Conservation (phyloP, 1,140 invertebrate genomes). For the Berghia stephanieae region DNA sequence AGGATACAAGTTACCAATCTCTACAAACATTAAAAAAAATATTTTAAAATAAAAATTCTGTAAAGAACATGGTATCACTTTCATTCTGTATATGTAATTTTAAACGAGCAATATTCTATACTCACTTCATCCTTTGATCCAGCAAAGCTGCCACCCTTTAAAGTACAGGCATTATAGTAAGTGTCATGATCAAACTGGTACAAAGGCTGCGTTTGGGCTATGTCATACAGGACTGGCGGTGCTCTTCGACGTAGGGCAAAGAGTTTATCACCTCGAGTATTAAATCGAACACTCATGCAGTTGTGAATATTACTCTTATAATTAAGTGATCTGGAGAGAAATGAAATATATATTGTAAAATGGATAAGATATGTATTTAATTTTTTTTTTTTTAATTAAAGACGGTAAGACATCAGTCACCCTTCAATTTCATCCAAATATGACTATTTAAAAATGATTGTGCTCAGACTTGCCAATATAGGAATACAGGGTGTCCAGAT, state of each 20-base stretch:
- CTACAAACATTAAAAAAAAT: too few relatives aligned
- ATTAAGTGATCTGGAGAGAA: neutral
- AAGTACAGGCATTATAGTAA: conserved; percentile 96
- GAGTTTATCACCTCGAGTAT: conserved; percentile 79
- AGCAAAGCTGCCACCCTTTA: conserved; percentile 96
- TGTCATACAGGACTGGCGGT: conserved; percentile 82
- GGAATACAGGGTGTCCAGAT: too few relatives aligned
- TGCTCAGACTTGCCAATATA: too few relatives aligned
- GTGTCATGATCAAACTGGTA: conserved; percentile 90
- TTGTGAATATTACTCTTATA: conserved; percentile 71
- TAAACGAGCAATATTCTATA: too few relatives aligned
- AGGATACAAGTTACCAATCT: too few relatives aligned
- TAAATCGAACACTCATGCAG: conserved; percentile 89
- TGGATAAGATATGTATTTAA: neutral
- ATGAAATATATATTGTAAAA: neutral
- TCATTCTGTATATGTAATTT: too few relatives aligned
- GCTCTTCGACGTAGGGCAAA: conserved; percentile 84
- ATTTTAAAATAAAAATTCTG: too few relatives aligned
- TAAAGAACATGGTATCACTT: too few relatives aligned
- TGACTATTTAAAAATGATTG: too few relatives aligned
- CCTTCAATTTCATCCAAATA: too few relatives aligned
- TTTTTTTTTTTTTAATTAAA: too few relatives aligned
- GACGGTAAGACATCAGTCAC: too few relatives aligned
- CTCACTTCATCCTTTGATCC: conserved; percentile 79
- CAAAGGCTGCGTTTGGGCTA: conserved; percentile 75